Evolutionary conservation across 2,113 vertebrate species (phyloP).

Genomic region (Laticauda colubrina): DNA sequence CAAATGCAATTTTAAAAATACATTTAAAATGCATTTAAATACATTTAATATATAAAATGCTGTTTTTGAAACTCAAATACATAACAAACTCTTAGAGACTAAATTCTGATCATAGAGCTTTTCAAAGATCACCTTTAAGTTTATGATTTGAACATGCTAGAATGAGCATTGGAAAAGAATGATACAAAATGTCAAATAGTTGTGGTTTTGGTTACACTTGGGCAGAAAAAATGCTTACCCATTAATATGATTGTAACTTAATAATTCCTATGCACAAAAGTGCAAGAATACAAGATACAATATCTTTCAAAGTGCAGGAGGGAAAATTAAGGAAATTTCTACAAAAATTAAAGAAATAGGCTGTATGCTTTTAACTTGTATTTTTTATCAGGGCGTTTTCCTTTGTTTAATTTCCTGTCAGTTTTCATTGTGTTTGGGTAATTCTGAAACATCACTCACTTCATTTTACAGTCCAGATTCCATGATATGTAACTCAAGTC

Average conservation of each 20-base stretch:
- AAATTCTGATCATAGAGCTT: not conserved
- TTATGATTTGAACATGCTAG: not conserved
- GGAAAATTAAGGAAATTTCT: not conserved
- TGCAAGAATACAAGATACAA: not conserved
- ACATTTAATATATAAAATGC: too few species aligned
- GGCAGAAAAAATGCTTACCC: not conserved
- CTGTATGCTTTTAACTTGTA: not conserved
- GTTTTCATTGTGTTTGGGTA: not conserved
- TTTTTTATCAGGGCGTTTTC: not conserved
- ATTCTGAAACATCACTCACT: not conserved
- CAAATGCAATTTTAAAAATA: not conserved
- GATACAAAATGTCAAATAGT: not conserved
- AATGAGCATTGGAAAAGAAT: not conserved
- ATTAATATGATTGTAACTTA: not conserved
- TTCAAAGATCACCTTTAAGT: not conserved
- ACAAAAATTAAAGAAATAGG: not conserved
- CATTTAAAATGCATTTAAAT: not conserved
- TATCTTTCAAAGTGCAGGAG: not conserved
- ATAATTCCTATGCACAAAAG: not conserved
- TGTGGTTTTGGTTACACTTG: not conserved
- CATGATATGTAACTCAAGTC: not conserved
- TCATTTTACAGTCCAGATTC: not conserved
- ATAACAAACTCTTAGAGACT: not conserved
- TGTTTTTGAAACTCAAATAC: not conserved
- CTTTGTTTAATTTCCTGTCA: not conserved